Evolutionary conservation across 2,888 invertebrate species (phyloP).

Genomic region (Leptinotarsa haldemani): DNA sequence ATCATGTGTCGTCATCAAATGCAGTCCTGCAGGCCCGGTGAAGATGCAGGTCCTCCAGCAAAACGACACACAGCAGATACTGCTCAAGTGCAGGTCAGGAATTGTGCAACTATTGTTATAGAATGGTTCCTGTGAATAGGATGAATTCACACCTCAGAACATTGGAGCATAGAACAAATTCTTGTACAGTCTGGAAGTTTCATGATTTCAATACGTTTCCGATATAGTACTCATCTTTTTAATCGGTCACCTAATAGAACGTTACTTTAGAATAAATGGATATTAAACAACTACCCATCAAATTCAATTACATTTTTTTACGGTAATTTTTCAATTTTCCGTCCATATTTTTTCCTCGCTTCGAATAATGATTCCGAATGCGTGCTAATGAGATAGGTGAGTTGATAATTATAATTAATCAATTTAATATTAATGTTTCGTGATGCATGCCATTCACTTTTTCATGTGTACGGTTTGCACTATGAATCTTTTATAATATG

Average conservation of each 20-base stretch:
- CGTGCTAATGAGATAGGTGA: constrained; percentile 33
- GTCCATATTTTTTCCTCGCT: constrained; percentile 29
- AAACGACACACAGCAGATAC: too few species aligned
- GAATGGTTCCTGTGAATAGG: too few species aligned
- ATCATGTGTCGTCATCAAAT: too few species aligned
- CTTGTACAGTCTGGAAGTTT: too few species aligned
- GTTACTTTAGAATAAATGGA: background rate
- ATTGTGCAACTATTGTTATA: too few species aligned
- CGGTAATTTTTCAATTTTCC: constrained; percentile 7
- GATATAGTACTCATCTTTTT: background rate
- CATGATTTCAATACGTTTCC: background rate
- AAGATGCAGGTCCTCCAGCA: too few species aligned
- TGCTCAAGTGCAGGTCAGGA: too few species aligned
- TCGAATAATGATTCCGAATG: constrained; percentile 29
- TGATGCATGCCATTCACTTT: constrained; percentile 36
- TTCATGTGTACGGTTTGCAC: constrained; percentile 24
- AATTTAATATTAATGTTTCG: constrained; percentile 41
- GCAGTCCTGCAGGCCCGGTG: too few species aligned
- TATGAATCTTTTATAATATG: constrained; percentile 35
- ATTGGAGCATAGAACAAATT: too few species aligned
- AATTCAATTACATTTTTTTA: background rate
- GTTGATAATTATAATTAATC: constrained; percentile 42
- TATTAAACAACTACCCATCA: background rate
- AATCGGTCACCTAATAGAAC: too few species aligned
- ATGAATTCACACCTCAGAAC: too few species aligned